A percentile compares a stretch with the other conserved stretches of the same genome.
These are phyloP conservation scores for Hypotaenidia philippensis DNA, from an alignment of 2,797 vertebrate species.

Conservation along the genomic window DNA sequence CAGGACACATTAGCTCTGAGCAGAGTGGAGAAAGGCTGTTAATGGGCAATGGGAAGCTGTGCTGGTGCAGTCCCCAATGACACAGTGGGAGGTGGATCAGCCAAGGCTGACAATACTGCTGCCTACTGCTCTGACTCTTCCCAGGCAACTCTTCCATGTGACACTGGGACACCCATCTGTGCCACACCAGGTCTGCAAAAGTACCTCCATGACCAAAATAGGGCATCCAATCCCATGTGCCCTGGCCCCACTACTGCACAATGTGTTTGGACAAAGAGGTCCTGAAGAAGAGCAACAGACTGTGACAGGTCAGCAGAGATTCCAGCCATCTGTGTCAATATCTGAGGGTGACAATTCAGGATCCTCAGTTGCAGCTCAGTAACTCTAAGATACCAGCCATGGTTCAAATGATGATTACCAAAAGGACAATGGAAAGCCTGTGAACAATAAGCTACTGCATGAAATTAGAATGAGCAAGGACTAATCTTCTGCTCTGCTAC, in stretches of 20 bases:
- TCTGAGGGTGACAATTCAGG: background rate
- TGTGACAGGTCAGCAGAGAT: background rate
- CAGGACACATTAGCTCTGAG: background rate
- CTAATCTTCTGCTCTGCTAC: background rate
- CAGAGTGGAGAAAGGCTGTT: background rate
- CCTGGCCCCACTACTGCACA: background rate
- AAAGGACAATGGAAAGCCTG: background rate
- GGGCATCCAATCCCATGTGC: background rate
- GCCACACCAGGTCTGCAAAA: background rate
- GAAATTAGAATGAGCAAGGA: background rate
- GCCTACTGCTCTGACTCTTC: background rate
- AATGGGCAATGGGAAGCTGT: background rate
- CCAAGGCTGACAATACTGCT: background rate
- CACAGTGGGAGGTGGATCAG: accelerated
- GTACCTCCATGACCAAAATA: background rate
- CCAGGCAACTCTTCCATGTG: background rate
- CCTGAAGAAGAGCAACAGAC: background rate
- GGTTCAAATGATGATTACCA: background rate
- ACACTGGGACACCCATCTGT: background rate
- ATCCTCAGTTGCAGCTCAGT: background rate
- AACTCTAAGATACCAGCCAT: background rate
- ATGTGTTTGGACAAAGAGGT: background rate
- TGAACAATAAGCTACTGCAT: background rate
- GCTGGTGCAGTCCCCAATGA: background rate
- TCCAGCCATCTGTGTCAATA: background rate